phyloP scores from a whole-genome alignment of 2,797 vertebrate genomes.

The Scomberomorus guttatus region DNA sequence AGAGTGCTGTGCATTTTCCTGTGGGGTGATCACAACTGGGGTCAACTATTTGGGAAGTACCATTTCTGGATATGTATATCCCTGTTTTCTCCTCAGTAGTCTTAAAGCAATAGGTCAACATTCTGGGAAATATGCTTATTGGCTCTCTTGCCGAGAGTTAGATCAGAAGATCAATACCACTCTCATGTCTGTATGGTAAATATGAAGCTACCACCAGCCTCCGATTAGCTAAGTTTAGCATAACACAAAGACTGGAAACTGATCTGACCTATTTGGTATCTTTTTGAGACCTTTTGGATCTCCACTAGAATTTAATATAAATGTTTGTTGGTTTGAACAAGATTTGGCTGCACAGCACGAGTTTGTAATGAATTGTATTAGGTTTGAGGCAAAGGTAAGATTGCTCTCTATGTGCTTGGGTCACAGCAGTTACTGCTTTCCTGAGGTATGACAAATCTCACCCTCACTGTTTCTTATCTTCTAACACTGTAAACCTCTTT shows the following conservation, averaged over 20 bases:
- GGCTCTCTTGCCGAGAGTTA: too few species aligned
- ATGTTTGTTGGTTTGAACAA: background rate
- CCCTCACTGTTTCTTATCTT: constrained; percentile 47
- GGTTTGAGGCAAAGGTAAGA: constrained; percentile 26
- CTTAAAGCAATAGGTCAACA: too few species aligned
- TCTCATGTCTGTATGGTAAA: too few species aligned
- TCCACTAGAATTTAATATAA: background rate
- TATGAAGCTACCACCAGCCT: too few species aligned
- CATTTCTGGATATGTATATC: background rate
- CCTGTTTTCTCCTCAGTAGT: background rate
- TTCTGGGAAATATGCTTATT: too few species aligned
- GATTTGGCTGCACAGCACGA: background rate
- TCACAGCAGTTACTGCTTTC: constrained; percentile 54
- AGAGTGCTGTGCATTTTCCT: background rate
- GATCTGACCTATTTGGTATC: background rate
- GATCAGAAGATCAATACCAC: too few species aligned
- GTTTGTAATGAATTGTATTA: background rate
- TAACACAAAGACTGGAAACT: background rate
- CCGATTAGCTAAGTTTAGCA: background rate
- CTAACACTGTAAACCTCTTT: constrained; percentile 36
- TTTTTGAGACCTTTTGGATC: background rate
- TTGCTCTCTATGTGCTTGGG: constrained; percentile 44
- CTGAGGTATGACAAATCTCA: constrained; percentile 60
- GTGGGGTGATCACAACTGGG: background rate
- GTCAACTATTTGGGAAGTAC: background rate